These are phyloP conservation scores for Mythimna lalbum DNA, from an alignment of 2,888 invertebrate species.

Conservation along the genomic window DNA sequence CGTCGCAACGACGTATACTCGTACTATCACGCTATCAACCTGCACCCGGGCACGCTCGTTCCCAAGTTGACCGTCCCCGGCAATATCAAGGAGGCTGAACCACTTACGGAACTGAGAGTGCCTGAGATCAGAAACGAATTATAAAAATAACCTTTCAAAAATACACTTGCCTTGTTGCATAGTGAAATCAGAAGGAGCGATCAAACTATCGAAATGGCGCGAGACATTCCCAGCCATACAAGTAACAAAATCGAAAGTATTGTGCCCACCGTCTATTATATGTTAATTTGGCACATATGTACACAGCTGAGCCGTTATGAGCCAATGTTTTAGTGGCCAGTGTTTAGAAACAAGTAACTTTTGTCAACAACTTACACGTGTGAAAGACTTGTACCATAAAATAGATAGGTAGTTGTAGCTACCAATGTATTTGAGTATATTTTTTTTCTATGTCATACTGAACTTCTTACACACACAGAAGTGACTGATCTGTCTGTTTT, in stretches of 20 bases:
- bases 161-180: background rate
- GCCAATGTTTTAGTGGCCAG: slow-evolving; percentile 19
- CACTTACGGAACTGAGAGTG: slow-evolving; percentile 91
- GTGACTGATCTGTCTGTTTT: background rate
- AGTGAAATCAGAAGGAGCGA: background rate
- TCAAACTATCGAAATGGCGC: slow-evolving; percentile 5
- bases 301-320: slow-evolving; percentile 18
- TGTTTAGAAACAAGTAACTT: slow-evolving; percentile 31
- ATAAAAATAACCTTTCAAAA: no score
- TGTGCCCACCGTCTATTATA: slow-evolving; percentile 29
- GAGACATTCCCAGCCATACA: slow-evolving; percentile 10
- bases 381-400: background rate
- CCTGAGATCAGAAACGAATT: slow-evolving; percentile 90
- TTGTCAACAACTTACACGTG: background rate
- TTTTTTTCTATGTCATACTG: slow-evolving; percentile 12
- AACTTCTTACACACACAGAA: background rate
- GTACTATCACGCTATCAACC: slow-evolving; percentile 92
- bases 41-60: slow-evolving; percentile 93
- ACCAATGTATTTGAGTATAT: background rate
- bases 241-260: slow-evolving; percentile 48
- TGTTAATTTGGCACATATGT: slow-evolving; percentile 50
- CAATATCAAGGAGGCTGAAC: slow-evolving; percentile 91
- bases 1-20: slow-evolving; percentile 92
- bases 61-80: slow-evolving; percentile 92
- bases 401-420: background rate